Percentiles rank a stretch among this genome's conserved stretches.
phyloP scores from a whole-genome alignment of 2,888 invertebrate genomes.

The Frankliniella intonsa region DNA sequence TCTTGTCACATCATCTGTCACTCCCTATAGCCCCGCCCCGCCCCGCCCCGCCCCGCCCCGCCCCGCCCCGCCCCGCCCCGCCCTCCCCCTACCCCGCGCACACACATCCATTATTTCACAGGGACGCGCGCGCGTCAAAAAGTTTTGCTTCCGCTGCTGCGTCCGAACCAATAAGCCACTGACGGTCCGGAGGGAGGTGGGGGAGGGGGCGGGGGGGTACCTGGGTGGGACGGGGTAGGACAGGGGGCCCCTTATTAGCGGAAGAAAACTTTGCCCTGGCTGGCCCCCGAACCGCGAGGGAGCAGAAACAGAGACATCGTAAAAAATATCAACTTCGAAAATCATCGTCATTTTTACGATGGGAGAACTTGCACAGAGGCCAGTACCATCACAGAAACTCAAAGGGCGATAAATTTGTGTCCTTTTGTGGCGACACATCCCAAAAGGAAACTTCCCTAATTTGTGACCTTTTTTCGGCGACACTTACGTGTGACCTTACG shows the following conservation, averaged over 20 bases:
- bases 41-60: slow-evolving; percentile 14
- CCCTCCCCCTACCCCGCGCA: neutral
- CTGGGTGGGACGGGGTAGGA: neutral
- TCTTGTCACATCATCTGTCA: slow-evolving; percentile 15
- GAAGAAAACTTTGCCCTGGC: neutral
- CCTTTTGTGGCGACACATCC: too few relatives aligned
- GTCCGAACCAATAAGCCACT: neutral
- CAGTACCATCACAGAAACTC: too few relatives aligned
- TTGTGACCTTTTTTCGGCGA: too few relatives aligned
- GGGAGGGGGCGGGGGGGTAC: neutral
- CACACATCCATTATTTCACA: slow-evolving; percentile 21
- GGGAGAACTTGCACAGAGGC: too few relatives aligned
- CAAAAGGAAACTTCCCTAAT: too few relatives aligned
- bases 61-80: neutral
- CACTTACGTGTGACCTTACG: too few relatives aligned
- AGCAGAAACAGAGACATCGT: neutral
- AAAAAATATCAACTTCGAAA: neutral
- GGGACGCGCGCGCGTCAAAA: neutral
- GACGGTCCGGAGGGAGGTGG: neutral
- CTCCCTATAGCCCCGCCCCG: neutral
- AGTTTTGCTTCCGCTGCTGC: neutral
- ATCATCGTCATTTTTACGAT: neutral
- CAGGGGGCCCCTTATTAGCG: neutral
- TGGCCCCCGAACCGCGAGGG: neutral
- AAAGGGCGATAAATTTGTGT: too few relatives aligned